Conservation (phyloP, 2,888 invertebrate species). For the Xylota sylvarum region DNA sequence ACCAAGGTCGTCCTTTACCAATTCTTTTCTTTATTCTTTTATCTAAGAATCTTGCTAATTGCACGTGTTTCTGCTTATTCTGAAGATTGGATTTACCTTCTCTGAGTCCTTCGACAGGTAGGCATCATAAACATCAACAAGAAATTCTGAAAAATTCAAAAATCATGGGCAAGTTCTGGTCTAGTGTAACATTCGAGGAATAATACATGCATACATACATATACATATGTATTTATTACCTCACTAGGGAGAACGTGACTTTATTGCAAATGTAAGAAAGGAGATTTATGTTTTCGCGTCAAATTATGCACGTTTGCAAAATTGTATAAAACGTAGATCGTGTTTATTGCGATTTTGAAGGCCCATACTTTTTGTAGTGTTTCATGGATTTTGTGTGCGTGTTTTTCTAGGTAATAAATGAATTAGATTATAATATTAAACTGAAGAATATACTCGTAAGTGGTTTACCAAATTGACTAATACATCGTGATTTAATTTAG, state of each 20-base stretch:
- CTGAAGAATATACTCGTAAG: too few species aligned
- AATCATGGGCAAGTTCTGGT: neutral
- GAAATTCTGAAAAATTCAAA: conserved; percentile 7
- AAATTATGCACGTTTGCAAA: conserved; percentile 30
- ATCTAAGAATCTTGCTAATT: conserved; percentile 38
- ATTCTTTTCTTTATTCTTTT: neutral
- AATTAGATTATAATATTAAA: too few species aligned
- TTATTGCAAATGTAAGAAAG: conserved; percentile 21
- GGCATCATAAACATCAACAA: neutral
- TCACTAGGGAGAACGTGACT: conserved; percentile 25
- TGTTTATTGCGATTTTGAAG: conserved; percentile 11
- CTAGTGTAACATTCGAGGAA: neutral
- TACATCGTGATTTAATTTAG: too few species aligned
- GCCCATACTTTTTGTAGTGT: too few species aligned
- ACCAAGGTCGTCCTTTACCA: neutral
- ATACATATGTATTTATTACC: too few species aligned
- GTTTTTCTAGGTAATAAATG: neutral
- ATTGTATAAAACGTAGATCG: neutral
- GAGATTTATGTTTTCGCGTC: neutral
- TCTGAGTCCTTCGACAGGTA: conserved; percentile 42
- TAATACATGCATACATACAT: too few species aligned
- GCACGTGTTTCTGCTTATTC: conserved; percentile 57
- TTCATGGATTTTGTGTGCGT: neutral
- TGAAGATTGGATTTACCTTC: conserved; percentile 12
- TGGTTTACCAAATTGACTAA: too few species aligned